Percentiles rank a stretch among this genome's conserved stretches.
These are phyloP conservation scores for Entomyzon cyanotis DNA, from an alignment of 2,113 vertebrate species.

Conservation along the genomic window DNA sequence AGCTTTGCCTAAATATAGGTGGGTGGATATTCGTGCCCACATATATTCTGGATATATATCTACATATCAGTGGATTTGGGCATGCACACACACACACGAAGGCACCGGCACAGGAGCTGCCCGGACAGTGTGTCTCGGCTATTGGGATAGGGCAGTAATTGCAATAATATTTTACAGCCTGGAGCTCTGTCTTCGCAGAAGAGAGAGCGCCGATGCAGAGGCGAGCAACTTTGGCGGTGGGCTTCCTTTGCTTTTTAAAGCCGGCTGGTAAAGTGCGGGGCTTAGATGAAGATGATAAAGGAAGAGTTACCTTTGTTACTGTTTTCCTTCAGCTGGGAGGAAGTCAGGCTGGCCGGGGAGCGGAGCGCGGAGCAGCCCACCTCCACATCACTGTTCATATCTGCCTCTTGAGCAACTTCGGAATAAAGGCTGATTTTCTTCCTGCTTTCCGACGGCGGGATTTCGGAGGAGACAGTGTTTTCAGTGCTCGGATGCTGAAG, in stretches of 20 bases:
- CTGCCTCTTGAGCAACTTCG: constrained; percentile 92
- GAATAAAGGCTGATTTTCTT: constrained; percentile 95
- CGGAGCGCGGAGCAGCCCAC: constrained; percentile 94
- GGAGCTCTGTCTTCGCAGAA: constrained; percentile 38
- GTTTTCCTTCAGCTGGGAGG: constrained; percentile 95
- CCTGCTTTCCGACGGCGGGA: constrained; percentile 88
- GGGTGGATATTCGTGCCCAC: constrained; percentile 30
- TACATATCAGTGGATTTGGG: neutral
- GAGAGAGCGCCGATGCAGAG: constrained; percentile 27
- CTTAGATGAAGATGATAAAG: constrained; percentile 8
- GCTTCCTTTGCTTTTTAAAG: neutral
- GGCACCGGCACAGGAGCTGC: neutral
- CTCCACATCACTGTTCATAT: constrained; percentile 99
- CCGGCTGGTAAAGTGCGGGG: neutral
- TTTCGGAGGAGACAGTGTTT: constrained; percentile 85
- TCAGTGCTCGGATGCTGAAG: constrained; percentile 86
- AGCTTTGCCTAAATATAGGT: neutral
- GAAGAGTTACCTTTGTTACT: constrained; percentile 89
- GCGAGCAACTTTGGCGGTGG: neutral
- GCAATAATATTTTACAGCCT: constrained; percentile 53
- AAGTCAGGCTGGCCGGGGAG: constrained; percentile 82
- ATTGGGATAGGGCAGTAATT: neutral
- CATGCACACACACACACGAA: neutral
- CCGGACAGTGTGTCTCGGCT: neutral
- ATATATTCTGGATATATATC: neutral